Evolutionary conservation across 1,140 invertebrate species (phyloP).

Genomic region (Anoplolepis gracilipes): DNA sequence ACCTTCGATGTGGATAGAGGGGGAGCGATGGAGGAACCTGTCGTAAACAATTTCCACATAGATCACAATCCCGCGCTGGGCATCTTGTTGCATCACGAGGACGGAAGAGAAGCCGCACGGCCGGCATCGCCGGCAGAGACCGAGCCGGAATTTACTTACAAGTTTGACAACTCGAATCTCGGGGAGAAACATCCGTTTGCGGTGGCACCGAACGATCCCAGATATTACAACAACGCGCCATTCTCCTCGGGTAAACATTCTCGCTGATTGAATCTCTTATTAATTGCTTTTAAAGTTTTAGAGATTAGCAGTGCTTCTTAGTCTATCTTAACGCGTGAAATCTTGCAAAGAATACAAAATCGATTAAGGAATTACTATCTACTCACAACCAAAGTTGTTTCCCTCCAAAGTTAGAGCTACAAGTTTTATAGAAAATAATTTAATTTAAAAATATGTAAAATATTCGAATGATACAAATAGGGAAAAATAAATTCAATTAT

Average conservation of each 20-base stretch:
- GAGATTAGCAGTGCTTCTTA: background rate
- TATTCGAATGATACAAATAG: background rate
- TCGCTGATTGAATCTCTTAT: background rate
- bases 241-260: slow-evolving; percentile 56
- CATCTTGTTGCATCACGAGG: slow-evolving; percentile 17
- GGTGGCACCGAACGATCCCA: slow-evolving; percentile 83
- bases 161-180: slow-evolving; percentile 75
- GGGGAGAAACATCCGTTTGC: slow-evolving; percentile 80
- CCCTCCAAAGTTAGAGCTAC: too few relatives aligned
- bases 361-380: background rate
- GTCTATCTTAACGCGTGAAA: background rate
- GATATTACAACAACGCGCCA: slow-evolving; percentile 78
- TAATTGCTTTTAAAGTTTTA: background rate
- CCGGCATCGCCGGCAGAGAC: background rate
- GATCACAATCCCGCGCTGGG: slow-evolving; percentile 47
- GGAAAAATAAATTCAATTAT: background rate
- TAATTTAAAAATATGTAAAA: background rate
- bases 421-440: background rate
- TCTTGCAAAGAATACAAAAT: background rate
- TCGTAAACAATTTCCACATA: slow-evolving; percentile 54
- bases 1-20: background rate
- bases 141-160: slow-evolving; percentile 79
- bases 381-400: background rate
- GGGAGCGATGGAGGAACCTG: slow-evolving; percentile 57
- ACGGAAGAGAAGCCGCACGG: background rate